Base-by-base conservation (phyloP, 2,113 vertebrate species). In the Hassar affinis region DNA sequence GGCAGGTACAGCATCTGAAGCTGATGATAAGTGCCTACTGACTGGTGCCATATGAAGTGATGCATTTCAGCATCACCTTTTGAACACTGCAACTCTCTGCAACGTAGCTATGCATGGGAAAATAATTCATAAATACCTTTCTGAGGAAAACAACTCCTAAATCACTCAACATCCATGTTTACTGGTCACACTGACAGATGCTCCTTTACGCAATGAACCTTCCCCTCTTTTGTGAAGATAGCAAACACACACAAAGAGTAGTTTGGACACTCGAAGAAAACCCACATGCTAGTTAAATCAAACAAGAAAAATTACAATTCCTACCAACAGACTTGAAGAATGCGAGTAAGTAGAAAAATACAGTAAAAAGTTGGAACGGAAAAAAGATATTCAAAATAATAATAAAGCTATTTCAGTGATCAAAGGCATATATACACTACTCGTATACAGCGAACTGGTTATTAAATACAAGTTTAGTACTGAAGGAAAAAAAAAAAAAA, bases 391-490 rank as follows among this genome's bases (percentile, higher is more conserved):
- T 93, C 92, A 88, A 93, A 80, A 88, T 90, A 89, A 88, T 89
- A 89, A 92, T 92, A 93, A 94, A 94, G 88, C 91, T 91, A 87
- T 88, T 93, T 94, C 92, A 93, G 92, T 92, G 93, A 94, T 95
- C 93, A 91, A 93, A 94, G 94, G 94, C 92, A 92, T 92, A 92
- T 90, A 92, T 92, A 94, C 94, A 94, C 90, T 72, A 27, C 59
- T 51, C 52, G 89, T 90, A 81, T 77, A 92, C 91, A 93, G 90
- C 90, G 89, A 88, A 93, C 92, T 93, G 89, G 92, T 92, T 92
- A 94, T 95, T 92, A 93, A 93, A 94, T 92, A 94, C 93, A 94
- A 90, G 92, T 94, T 90, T 89, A 93, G 93, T 94, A 94, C 90
- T 93, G 90, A 92, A 89, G 93, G 93, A 56, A 33, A 47, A 47